These are phyloP conservation scores for Microcebus jonahi DNA, from an alignment of 2,113 vertebrate species.

Conservation along the genomic window DNA sequence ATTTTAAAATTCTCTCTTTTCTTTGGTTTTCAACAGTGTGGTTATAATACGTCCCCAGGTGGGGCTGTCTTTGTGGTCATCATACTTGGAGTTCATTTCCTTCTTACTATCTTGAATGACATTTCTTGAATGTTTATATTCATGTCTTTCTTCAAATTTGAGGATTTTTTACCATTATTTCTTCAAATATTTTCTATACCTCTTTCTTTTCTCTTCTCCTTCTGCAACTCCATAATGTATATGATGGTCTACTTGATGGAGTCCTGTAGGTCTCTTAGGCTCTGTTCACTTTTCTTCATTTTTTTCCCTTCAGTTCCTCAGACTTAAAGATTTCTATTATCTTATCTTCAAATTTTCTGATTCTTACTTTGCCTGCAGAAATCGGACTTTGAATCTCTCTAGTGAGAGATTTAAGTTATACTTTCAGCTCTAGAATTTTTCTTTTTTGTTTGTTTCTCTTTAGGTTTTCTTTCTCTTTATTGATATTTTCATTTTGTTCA, in stretches of 20 bases:
- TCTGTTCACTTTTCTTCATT: neutral
- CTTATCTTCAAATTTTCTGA: neutral
- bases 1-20: neutral
- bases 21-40: neutral
- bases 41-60: neutral
- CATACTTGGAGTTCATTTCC: neutral
- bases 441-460: neutral
- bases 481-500: neutral
- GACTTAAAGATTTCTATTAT: neutral
- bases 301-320: neutral
- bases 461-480: neutral
- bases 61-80: neutral
- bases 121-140: neutral
- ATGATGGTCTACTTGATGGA: neutral
- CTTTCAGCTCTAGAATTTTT: neutral
- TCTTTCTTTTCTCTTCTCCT: neutral
- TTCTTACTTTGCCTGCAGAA: neutral
- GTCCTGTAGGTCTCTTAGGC: neutral
- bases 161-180: neutral
- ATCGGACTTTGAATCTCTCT: neutral
- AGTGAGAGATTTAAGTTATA: neutral
- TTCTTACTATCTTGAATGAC: too few relatives aligned
- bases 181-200: neutral
- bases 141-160: neutral
- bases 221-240: neutral